Conservation (phyloP, 2,888 invertebrate species). For the Rhimphoctona megacephalus region DNA sequence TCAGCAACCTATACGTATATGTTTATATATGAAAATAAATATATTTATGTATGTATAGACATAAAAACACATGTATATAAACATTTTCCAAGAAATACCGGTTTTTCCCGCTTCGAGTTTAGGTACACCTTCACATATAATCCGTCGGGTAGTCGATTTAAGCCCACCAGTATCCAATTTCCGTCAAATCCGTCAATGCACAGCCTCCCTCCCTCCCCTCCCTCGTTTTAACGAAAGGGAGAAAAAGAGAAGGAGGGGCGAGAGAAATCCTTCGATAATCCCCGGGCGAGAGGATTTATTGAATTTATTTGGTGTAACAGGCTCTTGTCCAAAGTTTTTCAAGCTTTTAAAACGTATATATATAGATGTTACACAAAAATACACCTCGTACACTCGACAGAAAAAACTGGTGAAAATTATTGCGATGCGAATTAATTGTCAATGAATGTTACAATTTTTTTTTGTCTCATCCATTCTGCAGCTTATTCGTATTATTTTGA, state of each 20-base stretch:
- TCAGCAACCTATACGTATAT: neutral
- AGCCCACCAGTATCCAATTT: conserved; percentile 58
- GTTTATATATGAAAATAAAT: neutral
- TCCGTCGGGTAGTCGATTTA: conserved; percentile 51
- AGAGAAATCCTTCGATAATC: conserved; percentile 22
- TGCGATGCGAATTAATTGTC: neutral
- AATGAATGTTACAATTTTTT: neutral
- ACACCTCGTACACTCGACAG: neutral
- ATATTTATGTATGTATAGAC: conserved; percentile 6
- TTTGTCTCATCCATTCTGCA: neutral
- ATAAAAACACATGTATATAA: conserved; percentile 8
- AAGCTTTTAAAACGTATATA: conserved; percentile 23
- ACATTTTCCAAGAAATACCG: conserved; percentile 46
- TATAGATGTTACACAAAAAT: neutral
- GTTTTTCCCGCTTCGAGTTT: conserved; percentile 37
- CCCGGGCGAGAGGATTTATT: conserved; percentile 43
- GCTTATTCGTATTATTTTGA: neutral
- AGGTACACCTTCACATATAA: conserved; percentile 14
- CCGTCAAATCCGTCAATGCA: conserved; percentile 58
- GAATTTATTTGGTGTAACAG: conserved; percentile 57
- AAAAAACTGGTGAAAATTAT: neutral
- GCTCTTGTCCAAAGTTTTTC: conserved; percentile 40
- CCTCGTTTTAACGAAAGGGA: neutral
- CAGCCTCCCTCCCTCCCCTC: neutral
- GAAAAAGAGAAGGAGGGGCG: neutral